These are phyloP conservation scores for Zaprionus ornatus DNA, from an alignment of 1,140 invertebrate genomes.

Conservation along the genomic window DNA sequence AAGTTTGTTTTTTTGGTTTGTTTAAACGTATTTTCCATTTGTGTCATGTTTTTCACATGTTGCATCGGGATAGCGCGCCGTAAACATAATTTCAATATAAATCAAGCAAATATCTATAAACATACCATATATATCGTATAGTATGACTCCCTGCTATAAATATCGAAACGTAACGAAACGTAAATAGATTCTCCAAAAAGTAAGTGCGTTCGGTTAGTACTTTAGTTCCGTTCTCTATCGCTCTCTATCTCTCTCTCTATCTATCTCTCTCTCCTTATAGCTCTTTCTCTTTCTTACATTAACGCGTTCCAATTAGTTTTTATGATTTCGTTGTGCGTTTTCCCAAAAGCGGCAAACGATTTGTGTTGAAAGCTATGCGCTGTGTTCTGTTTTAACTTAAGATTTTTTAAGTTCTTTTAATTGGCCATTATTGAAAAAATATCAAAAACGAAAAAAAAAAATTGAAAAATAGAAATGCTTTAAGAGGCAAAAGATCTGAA, in stretches of 20 bases:
- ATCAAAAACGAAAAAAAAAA: constrained; percentile 35
- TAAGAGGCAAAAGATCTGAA: constrained; percentile 48
- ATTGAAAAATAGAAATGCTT: constrained; percentile 30
- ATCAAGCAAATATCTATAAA: constrained; percentile 40
- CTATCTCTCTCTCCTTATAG: not conserved
- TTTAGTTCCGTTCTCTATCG: constrained; percentile 57
- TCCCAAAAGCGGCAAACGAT: constrained; percentile 46
- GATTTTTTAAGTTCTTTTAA: constrained; percentile 67
- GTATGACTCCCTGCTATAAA: constrained; percentile 50
- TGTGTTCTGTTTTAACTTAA: constrained; percentile 51
- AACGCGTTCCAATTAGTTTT: constrained; percentile 63
- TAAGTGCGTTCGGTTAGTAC: constrained; percentile 77
- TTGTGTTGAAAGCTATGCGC: constrained; percentile 69
- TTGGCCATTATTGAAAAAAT: constrained; percentile 55
- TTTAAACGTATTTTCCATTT: constrained; percentile 57
- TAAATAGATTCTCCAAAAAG: constrained; percentile 61
- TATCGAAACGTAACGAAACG: constrained; percentile 38
- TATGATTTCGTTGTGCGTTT: constrained; percentile 45
- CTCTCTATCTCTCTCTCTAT: constrained; percentile 27
- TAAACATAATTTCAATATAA: constrained; percentile 43
- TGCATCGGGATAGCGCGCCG: constrained; percentile 40
- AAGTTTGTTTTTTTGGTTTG: constrained; percentile 28
- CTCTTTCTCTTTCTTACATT: constrained; percentile 40
- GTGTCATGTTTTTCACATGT: constrained; percentile 61
- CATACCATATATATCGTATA: constrained; percentile 47